A percentile compares a stretch with the other conserved stretches of the same genome.
phyloP scores from a whole-genome alignment of 2,113 vertebrate genomes.

The Rostratula benghalensis region DNA sequence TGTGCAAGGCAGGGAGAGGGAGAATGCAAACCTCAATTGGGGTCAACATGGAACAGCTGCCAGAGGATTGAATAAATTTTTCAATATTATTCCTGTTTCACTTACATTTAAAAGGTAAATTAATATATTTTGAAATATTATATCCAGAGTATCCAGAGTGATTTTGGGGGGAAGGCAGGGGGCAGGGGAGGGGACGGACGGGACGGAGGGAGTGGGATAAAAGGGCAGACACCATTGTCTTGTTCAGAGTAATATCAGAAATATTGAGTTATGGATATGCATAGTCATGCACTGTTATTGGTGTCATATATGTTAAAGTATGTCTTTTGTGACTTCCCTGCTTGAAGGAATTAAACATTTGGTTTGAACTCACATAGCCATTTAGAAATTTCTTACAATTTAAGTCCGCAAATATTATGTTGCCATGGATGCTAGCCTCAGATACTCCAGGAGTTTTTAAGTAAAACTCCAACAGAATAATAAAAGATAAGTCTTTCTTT shows the following conservation, averaged over 20 bases:
- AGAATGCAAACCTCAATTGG: neutral
- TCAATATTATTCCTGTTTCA: neutral
- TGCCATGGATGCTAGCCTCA: slow-evolving; percentile 17
- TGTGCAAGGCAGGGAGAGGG: neutral
- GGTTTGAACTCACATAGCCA: neutral
- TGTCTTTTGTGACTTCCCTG: neutral
- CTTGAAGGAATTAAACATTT: neutral
- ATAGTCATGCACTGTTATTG: neutral
- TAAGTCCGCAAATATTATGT: slow-evolving; percentile 47
- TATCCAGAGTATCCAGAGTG: neutral
- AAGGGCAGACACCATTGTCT: neutral
- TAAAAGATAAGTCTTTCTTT: neutral
- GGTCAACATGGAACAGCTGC: neutral
- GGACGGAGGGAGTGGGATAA: neutral
- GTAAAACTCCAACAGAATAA: neutral
- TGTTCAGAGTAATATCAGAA: neutral
- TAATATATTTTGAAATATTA: neutral
- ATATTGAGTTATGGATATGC: neutral
- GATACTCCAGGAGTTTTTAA: neutral
- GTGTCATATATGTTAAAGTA: neutral
- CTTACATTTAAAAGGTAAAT: neutral
- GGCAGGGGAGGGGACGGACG: too few relatives aligned
- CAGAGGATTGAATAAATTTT: neutral
- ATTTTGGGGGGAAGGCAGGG: neutral
- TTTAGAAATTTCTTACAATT: neutral